Conservation (phyloP, 2,113 vertebrate genomes). For the Pseudopipra pipra region DNA sequence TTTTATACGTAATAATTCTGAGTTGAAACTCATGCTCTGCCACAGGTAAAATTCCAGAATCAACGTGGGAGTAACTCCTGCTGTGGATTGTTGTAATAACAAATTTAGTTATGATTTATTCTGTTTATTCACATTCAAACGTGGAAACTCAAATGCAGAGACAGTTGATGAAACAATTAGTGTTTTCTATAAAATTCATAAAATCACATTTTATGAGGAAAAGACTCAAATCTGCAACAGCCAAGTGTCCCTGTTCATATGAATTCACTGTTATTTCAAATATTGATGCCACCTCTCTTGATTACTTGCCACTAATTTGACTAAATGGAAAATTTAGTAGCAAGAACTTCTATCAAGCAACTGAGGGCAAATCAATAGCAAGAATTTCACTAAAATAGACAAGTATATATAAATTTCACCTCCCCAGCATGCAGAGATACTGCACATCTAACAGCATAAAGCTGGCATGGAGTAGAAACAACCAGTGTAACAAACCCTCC, state of each 20-base stretch:
- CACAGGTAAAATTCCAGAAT: background rate
- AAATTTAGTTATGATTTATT: background rate
- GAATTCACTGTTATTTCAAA: background rate
- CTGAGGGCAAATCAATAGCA: background rate
- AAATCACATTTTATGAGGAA: background rate
- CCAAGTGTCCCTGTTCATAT: background rate
- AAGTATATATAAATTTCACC: background rate
- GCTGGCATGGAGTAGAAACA: background rate
- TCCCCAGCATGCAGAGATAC: background rate
- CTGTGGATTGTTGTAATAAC: background rate
- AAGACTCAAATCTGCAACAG: background rate
- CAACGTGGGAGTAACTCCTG: background rate
- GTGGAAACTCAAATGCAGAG: background rate
- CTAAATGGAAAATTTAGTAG: background rate
- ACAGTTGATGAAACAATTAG: background rate
- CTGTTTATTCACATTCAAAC: background rate
- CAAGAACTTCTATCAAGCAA: background rate
- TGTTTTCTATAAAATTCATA: background rate
- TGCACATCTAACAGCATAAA: background rate
- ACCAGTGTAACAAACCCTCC: background rate
- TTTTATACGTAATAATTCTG: background rate
- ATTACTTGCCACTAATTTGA: background rate
- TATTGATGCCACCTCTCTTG: background rate
- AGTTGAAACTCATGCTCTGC: background rate
- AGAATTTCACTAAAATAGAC: background rate